Evolutionary conservation across 2,113 vertebrate species (phyloP).

Genomic region (Epinephelus moara): DNA sequence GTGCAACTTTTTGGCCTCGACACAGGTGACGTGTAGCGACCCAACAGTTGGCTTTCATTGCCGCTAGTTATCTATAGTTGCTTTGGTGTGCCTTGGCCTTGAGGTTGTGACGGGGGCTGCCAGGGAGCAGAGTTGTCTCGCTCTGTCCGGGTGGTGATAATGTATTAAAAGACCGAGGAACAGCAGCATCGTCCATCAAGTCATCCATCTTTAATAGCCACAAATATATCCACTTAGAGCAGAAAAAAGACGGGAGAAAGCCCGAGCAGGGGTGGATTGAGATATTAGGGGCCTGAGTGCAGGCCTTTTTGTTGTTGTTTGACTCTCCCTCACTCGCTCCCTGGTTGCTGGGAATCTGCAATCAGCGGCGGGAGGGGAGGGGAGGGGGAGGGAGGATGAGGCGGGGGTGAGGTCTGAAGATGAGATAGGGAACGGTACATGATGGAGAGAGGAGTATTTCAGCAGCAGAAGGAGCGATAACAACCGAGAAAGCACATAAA

Average conservation of each 20-base stretch:
- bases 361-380: slow-evolving; percentile 11
- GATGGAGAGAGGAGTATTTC: slow-evolving; percentile 48
- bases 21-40: too few relatives aligned
- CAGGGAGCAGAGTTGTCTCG: too few relatives aligned
- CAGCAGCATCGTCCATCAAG: slow-evolving; percentile 36
- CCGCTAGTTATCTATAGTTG: too few relatives aligned
- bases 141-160: neutral
- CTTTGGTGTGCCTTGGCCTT: too few relatives aligned
- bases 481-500: slow-evolving; percentile 46
- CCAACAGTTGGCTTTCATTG: too few relatives aligned
- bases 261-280: slow-evolving; percentile 11
- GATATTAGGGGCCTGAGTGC: slow-evolving; percentile 34
- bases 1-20: too few relatives aligned
- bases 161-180: slow-evolving; percentile 23
- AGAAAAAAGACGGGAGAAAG: neutral
- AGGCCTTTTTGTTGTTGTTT: slow-evolving; percentile 25
- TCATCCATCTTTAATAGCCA: slow-evolving; percentile 27
- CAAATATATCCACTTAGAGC: slow-evolving; percentile 44
- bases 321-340: slow-evolving; percentile 24
- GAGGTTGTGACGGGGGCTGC: too few relatives aligned
- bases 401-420: slow-evolving; percentile 1
- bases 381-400: neutral
- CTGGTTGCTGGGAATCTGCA: slow-evolving; percentile 46
- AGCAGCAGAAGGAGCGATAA: slow-evolving; percentile 44
- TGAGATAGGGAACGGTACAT: slow-evolving; percentile 25